Percentiles rank a stretch among this genome's conserved stretches.
phyloP scores from a whole-genome alignment of 2,113 vertebrate genomes.

The Elephantulus edwardii region DNA sequence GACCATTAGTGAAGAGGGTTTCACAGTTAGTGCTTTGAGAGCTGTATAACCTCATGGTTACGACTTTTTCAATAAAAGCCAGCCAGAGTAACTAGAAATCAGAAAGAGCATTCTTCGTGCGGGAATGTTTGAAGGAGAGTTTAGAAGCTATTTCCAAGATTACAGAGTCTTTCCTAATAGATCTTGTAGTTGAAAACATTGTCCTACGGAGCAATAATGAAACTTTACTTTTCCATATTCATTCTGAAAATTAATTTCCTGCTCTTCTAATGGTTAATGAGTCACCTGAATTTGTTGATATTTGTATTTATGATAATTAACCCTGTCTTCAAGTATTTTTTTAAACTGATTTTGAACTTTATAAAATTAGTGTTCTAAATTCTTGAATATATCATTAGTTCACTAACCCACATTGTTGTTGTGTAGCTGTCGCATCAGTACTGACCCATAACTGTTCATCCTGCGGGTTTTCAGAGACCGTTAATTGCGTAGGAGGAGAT shows the following conservation, averaged over 20 bases:
- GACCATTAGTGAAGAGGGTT: background rate
- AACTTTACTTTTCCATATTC: constrained; percentile 38
- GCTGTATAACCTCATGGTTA: background rate
- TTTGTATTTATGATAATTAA: constrained; percentile 42
- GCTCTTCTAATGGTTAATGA: background rate
- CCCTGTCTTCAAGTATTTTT: constrained; percentile 27
- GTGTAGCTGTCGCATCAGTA: too few relatives aligned
- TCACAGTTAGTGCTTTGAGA: background rate
- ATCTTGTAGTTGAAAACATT: background rate
- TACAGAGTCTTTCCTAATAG: constrained; percentile 11
- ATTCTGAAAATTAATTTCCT: constrained; percentile 38
- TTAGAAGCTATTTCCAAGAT: background rate
- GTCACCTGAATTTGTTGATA: background rate
- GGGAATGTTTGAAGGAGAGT: background rate
- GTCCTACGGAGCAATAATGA: background rate
- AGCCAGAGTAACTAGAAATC: background rate
- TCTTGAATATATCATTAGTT: constrained; percentile 8
- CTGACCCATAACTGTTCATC: too few relatives aligned
- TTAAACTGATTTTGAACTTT: constrained; percentile 6
- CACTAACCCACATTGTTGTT: background rate
- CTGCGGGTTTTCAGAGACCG: too few relatives aligned
- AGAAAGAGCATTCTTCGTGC: background rate
- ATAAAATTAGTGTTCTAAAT: constrained; percentile 8
- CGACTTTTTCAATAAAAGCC: background rate
- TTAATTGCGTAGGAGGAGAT: too few relatives aligned